These are phyloP conservation scores for Liodrosophila aerea DNA, from an alignment of 2,888 invertebrate species.

Conservation along the genomic window DNA sequence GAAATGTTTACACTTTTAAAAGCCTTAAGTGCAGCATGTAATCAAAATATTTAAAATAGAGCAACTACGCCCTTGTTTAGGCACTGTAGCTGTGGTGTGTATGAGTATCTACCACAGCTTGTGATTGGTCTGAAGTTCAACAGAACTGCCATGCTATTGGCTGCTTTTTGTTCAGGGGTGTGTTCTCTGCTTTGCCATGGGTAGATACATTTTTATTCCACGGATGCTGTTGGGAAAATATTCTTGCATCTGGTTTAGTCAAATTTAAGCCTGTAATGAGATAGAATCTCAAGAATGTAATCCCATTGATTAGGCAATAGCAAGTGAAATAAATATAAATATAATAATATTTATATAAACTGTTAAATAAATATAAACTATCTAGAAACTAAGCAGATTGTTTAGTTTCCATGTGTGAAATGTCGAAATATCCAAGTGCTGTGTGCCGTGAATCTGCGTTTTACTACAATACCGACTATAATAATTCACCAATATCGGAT, in stretches of 20 bases:
- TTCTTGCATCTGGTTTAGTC: slow-evolving; percentile 33
- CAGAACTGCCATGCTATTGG: slow-evolving; percentile 28
- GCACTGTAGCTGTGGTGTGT: too few species aligned
- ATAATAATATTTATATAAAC: neutral
- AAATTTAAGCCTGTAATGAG: slow-evolving; percentile 21
- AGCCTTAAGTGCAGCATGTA: too few species aligned
- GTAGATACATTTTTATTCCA: slow-evolving; percentile 7
- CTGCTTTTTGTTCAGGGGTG: slow-evolving; percentile 21
- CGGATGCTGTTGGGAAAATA: slow-evolving; percentile 5
- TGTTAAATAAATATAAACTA: neutral
- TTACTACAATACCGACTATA: slow-evolving; percentile 50
- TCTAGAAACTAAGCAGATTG: neutral
- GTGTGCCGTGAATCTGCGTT: slow-evolving; percentile 45
- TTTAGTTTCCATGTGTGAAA: slow-evolving; percentile 24
- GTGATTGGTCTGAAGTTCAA: slow-evolving; percentile 23
- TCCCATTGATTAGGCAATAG: neutral
- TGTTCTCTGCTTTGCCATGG: slow-evolving; percentile 20
- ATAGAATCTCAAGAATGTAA: slow-evolving; percentile 23
- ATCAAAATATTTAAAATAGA: too few species aligned
- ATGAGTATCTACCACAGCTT: too few species aligned
- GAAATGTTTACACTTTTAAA: too few species aligned
- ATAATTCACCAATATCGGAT: slow-evolving; percentile 41
- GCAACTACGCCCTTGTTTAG: too few species aligned
- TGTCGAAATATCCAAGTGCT: slow-evolving; percentile 47
- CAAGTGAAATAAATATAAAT: neutral